Conservation (phyloP, 2,113 vertebrate species). For the Actenoides lindsayi region DNA sequence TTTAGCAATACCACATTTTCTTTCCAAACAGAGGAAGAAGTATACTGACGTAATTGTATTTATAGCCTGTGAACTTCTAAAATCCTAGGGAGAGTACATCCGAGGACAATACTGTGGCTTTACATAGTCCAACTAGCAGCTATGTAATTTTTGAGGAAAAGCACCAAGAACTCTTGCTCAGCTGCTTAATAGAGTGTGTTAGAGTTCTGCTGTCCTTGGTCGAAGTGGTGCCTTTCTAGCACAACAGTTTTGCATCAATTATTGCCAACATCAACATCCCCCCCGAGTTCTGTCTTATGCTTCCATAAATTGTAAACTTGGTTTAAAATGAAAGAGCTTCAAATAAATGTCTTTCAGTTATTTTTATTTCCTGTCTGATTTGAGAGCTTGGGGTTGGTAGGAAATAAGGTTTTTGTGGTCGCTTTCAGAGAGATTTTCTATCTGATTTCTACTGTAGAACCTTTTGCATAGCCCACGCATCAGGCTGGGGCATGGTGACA, state of each 20-base stretch:
- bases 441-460: background rate
- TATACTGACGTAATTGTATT: slow-evolving; percentile 4
- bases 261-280: background rate
- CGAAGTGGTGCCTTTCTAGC: background rate
- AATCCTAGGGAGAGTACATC: background rate
- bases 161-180: background rate
- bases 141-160: background rate
- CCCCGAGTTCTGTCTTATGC: fast-evolving
- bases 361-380: background rate
- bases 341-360: background rate
- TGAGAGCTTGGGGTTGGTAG: background rate
- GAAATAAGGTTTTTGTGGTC: background rate
- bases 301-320: background rate
- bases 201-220: background rate
- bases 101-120: slow-evolving; percentile 11
- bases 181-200: background rate
- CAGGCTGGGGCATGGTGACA: background rate
- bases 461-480: background rate
- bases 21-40: background rate
- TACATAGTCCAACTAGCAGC: background rate
- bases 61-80: slow-evolving; percentile 1
- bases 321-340: background rate
- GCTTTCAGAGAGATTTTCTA: background rate
- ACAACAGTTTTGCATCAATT: background rate
- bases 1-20: background rate